Evolutionary conservation across 2,797 vertebrate species (phyloP), one percentile per base, ranked within the genome.

Genomic region (Emys orbicularis): DNA sequence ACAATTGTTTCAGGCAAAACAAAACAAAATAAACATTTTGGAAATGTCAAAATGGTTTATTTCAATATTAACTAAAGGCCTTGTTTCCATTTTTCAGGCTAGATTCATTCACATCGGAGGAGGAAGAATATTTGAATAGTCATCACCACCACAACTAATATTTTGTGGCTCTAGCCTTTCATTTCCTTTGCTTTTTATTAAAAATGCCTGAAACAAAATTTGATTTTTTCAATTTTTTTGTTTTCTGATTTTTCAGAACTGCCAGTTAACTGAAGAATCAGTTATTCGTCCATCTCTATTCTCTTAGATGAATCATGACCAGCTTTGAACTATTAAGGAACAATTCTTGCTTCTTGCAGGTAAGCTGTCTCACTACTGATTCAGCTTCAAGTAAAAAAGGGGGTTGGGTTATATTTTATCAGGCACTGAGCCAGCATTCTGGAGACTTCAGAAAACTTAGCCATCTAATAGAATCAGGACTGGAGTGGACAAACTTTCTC

Each of bases 401-500:
- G 87, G 5, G 0, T 83, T 92, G 52, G 77, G 80, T 2, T 3
- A 54, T 82, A 12, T 90, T 90, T 95, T 95, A 18, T 90, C 88
- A 92, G 92, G 84, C 77, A 50, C 65, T 82, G 21, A 11, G 84
- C 83, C 91, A 94, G 74, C 80, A 80, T 31, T n/a, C 72, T 87
- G 65, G 81, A 82, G 77, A 27, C 84, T 80, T 4, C 0, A 92
- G 41, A 92, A 95, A 96, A 84, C 85, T 92, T 94, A 52, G 1
- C 79, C 65, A 85, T 80, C 72, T 77, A 85, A 77, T 53, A 90
- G 87, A 94, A 90, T 12, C 34, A 44, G 90, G 72, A 74, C 56
- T 84, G 81, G 89, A 89, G 88, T 4, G 50, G 79, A 94, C 74
- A 92, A 90, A 83, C 86, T 92, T 96, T 97, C 95, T 90, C 96